These are phyloP conservation scores for Vulpes ferrilata DNA, from an alignment of 2,113 vertebrate genomes.

Conservation along the genomic window DNA sequence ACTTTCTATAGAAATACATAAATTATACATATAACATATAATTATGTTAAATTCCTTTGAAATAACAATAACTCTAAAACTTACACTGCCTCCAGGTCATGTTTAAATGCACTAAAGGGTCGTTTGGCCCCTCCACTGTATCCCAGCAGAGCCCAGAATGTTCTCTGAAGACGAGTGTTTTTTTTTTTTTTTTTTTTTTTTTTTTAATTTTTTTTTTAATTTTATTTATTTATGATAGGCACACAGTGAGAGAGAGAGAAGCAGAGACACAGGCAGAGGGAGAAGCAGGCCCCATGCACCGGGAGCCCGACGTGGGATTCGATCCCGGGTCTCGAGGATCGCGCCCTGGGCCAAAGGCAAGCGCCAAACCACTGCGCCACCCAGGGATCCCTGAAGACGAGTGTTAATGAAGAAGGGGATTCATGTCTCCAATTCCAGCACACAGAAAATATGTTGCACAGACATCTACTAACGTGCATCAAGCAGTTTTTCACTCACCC, in stretches of 20 bases:
- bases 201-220: too few species aligned
- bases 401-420: neutral
- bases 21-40: neutral
- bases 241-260: too few species aligned
- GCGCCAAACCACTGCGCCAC: too few species aligned
- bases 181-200: too few species aligned
- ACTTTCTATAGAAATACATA: neutral
- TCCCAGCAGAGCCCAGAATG: neutral
- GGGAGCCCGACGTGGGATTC: too few species aligned
- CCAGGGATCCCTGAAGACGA: neutral
- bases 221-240: too few species aligned
- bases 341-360: too few species aligned
- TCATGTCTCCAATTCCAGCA: neutral
- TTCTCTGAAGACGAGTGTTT: neutral
- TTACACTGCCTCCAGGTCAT: neutral
- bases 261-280: too few species aligned
- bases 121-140: neutral
- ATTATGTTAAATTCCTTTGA: neutral
- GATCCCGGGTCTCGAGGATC: too few species aligned
- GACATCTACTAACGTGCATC: neutral
- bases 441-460: neutral
- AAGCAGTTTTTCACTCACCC: neutral
- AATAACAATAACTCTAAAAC: neutral
- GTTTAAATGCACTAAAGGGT: neutral
- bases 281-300: too few species aligned